These are phyloP conservation scores for Dallia pectoralis DNA, from an alignment of 2,797 vertebrate genomes.

Conservation along the genomic window DNA sequence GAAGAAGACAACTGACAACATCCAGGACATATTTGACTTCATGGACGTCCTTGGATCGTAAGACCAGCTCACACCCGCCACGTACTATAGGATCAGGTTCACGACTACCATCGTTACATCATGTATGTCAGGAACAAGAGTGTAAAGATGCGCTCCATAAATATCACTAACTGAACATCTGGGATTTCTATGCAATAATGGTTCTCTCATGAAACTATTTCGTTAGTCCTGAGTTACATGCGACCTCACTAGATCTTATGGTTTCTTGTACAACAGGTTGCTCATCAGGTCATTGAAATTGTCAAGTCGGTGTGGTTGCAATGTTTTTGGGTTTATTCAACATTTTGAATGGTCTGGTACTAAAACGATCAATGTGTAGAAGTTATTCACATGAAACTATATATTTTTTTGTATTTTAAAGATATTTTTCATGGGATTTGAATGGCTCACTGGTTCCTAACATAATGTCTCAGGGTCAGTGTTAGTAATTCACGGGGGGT, in stretches of 20 bases:
- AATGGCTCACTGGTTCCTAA: no score
- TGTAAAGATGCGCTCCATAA: background rate
- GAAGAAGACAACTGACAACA: constrained; percentile 93
- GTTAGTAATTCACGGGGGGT: background rate
- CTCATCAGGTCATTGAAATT: constrained; percentile 29
- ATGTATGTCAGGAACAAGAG: background rate
- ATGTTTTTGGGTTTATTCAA: background rate
- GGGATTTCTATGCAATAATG: background rate
- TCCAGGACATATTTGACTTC: constrained; percentile 90
- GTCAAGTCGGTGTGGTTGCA: background rate
- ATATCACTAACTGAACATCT: background rate
- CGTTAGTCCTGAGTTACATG: background rate
- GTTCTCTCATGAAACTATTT: background rate
- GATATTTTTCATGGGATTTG: no score
- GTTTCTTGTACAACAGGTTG: background rate
- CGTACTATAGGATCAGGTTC: background rate
- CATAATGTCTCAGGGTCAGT: background rate
- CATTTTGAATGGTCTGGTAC: background rate
- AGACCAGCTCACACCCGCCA: constrained; percentile 64
- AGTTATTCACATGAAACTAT: no score
- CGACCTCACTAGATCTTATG: background rate
- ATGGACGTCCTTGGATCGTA: constrained; percentile 95
- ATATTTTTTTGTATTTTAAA: no score
- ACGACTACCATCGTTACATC: background rate
- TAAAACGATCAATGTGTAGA: no score